Evolutionary conservation across 2,888 invertebrate genomes (phyloP).

Genomic region (Galeopsomyia nigrocyanea): DNA sequence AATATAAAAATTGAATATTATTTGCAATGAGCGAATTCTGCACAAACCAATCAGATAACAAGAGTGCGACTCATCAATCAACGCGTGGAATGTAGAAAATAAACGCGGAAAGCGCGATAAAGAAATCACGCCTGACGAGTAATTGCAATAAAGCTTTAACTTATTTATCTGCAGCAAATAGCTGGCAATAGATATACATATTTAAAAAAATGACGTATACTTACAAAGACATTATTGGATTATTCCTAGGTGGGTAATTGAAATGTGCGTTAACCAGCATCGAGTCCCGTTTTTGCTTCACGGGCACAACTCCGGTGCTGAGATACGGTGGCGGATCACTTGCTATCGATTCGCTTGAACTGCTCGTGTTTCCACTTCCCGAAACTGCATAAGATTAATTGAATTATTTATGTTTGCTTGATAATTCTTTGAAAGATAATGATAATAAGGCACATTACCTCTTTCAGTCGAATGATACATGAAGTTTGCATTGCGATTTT

Average conservation of each 20-base stretch:
- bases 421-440: slow-evolving; percentile 1
- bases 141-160: too few species aligned
- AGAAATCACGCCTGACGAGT: too few species aligned
- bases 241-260: slow-evolving; percentile 68
- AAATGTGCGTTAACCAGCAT: slow-evolving; percentile 67
- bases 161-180: neutral
- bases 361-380: slow-evolving; percentile 74
- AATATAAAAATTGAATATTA: too few species aligned
- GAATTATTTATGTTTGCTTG: neutral
- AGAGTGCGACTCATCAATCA: too few species aligned
- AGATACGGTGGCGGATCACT: slow-evolving; percentile 68
- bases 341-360: slow-evolving; percentile 88
- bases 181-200: neutral
- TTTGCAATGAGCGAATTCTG: too few species aligned
- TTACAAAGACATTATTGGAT: slow-evolving; percentile 68
- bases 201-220: slow-evolving; percentile 52
- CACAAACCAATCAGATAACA: too few species aligned
- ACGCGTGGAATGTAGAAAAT: too few species aligned
- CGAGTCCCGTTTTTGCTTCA: slow-evolving; percentile 73
- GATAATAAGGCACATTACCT: slow-evolving; percentile 51
- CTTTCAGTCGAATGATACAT: slow-evolving; percentile 65
- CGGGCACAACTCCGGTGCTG: slow-evolving; percentile 57
- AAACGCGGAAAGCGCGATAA: too few species aligned
- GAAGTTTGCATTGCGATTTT: slow-evolving; percentile 61
- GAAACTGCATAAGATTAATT: slow-evolving; percentile 52